Evolutionary conservation across 2,797 vertebrate genomes (phyloP), one percentile per base, ranked within the genome.

Genomic region (Tamandua tetradactyla): DNA sequence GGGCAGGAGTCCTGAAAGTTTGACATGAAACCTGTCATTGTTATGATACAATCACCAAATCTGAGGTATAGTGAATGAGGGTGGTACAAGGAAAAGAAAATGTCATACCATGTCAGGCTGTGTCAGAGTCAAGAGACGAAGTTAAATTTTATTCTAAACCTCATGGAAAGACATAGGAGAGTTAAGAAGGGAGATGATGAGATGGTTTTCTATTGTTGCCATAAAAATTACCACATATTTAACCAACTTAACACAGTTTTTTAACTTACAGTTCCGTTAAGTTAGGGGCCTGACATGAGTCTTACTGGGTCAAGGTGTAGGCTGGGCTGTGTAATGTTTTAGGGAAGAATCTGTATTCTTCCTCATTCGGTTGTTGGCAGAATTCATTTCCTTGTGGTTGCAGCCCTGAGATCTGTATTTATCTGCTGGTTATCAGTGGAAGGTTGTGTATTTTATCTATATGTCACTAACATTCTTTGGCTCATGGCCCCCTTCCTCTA

Each of bases 211-310:
- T 81, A 68, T 72, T 75, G 57, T 11, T 93, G 62, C 27, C 68
- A 62, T 95, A 59, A 83, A 69, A 92, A 71, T 91, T 40, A 44
- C 20, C 82, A 68, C 32, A 80, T 78, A 66, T 14, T 93, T 82
- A 86, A 66, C 32, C 17, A 68, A 30, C 9, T 64, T 32, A 78
- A n/a, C n/a, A n/a, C n/a, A 30, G 89, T 37, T 30, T 69, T 37
- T 42, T 55, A 55, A 55, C 6, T 47, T 69, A 42, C 2, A 52
- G 15, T 84, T 93, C 14, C 14, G 44, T 7, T 71, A 76, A 4
- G 8, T 75, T 44, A 49, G 17, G 74, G 75, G 61, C 84, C 27
- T 37, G 42, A 68, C 44, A 69, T n/a, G 40, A 2, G 9, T 23
- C 5, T 44, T 57, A 80, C 2, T 3, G 32, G 20, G 13, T 88